Evolutionary conservation across 92 coral and sea anemone genomes (phyloP), one percentile per base, ranked within the genome.

Genomic region (Zoanthus sansibaricus): DNA sequence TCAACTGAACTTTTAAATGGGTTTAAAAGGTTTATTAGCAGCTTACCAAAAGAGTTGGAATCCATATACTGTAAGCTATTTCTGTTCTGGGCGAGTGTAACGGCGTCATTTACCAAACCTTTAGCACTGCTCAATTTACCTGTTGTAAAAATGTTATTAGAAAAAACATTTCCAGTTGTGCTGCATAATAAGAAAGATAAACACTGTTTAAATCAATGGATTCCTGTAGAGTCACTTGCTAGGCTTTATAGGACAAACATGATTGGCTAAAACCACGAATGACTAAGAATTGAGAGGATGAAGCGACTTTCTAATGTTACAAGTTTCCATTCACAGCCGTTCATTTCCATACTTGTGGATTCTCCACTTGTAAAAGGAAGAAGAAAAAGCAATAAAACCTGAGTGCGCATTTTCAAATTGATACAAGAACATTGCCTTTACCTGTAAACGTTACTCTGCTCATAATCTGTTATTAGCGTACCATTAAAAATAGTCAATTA

Each of bases 61-160:
- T 91, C 95, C 92, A 96, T 89, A 58, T 86, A 51, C 11, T 88
- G 98, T 12, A 96, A n/a, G 32, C 70, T 77, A 72, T 87, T 89
- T 72, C 89, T 90, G 86, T 94, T 94, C 77, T 92, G 92, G 66
- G 92, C 94, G 72, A 96, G 88, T 7, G 77, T 86, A 31, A 92
- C 93, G 16, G 95, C 94, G 91, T 96, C 99, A 64, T 52, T 72
- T 5, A 96, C 91, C 21, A 96, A 86, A 74, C 91, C 82, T 84
- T 88, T 94, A 42, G 96, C 98, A 86, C 88, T 91, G 82, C 98
- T 95, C n/a, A 82, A 86, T 88, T 87, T 96, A 0, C 96, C 99
- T 96, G 89, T 18, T 70, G 30, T 42, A 32, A 86, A 31, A 31
- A 72, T 5, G 18, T 37, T 37, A 3, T 1, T 0, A 1, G 21